phyloP scores from a whole-genome alignment of 2,888 invertebrate species.

The Limnephilus rhombicus region DNA sequence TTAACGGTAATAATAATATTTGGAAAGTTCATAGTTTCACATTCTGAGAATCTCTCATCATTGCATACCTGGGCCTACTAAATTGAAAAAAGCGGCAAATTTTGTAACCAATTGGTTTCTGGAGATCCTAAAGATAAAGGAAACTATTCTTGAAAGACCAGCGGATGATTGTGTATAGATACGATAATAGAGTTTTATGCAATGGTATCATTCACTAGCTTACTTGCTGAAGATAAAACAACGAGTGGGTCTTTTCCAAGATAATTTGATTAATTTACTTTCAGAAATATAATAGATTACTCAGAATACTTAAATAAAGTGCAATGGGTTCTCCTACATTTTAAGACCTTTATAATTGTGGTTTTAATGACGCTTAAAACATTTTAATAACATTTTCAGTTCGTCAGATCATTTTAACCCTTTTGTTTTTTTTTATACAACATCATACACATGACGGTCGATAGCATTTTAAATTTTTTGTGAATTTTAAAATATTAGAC shows the following conservation, averaged over 20 bases:
- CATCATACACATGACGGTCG: no score
- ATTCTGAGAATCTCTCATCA: neutral
- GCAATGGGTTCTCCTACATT: neutral
- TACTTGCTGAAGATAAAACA: neutral
- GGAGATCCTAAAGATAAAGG: neutral
- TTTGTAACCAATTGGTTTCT: neutral
- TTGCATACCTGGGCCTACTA: no score
- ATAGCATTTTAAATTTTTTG: no score
- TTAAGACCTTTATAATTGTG: no score
- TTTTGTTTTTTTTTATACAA: no score
- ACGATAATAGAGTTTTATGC: neutral
- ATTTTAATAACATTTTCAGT: no score
- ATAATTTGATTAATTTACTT: neutral
- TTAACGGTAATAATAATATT: neutral
- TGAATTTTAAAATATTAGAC: no score
- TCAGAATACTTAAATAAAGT: neutral
- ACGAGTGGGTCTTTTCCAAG: neutral
- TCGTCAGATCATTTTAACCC: no score
- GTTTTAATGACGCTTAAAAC: no score
- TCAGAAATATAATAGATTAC: neutral
- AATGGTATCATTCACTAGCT: neutral
- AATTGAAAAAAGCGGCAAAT: neutral
- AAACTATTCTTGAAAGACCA: neutral
- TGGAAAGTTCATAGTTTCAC: neutral
- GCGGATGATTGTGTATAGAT: neutral